These are phyloP conservation scores for Gnathonemus echidnorhynchus DNA, from an alignment of 2,113 vertebrate genomes.

Conservation along the genomic window DNA sequence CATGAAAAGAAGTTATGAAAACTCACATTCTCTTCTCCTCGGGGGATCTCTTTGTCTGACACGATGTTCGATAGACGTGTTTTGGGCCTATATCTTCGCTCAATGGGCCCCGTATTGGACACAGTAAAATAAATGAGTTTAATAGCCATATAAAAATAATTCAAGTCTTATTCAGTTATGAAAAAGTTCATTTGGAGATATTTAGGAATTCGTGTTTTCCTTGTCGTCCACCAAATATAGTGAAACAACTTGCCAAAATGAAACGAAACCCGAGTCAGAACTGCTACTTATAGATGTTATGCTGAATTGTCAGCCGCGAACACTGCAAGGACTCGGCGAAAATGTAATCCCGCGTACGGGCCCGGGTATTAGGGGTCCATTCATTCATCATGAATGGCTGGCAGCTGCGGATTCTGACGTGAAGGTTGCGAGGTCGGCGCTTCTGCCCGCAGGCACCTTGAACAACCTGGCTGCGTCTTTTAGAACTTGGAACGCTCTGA, in stretches of 20 bases:
- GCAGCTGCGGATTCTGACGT: neutral
- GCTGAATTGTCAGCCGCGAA: neutral
- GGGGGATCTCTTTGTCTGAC: neutral
- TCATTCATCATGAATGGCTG: neutral
- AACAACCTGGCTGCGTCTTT: neutral
- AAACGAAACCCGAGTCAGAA: neutral
- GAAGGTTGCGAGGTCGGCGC: neutral
- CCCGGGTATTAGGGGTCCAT: neutral
- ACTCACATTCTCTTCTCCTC: neutral
- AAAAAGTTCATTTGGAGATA: neutral
- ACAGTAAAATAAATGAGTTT: neutral
- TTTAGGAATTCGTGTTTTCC: neutral
- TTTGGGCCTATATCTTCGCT: neutral
- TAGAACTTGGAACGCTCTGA: neutral
- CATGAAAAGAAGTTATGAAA: neutral
- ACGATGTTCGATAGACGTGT: neutral
- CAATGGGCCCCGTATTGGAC: neutral
- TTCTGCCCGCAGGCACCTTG: neutral
- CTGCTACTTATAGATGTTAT: neutral
- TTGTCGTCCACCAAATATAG: neutral
- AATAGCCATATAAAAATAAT: neutral
- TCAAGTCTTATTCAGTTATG: neutral
- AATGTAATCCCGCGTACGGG: neutral
- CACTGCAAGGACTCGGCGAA: neutral
- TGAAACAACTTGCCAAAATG: neutral